phyloP scores from a whole-genome alignment of 2,797 vertebrate species.

The Halcyon chelicuti region DNA sequence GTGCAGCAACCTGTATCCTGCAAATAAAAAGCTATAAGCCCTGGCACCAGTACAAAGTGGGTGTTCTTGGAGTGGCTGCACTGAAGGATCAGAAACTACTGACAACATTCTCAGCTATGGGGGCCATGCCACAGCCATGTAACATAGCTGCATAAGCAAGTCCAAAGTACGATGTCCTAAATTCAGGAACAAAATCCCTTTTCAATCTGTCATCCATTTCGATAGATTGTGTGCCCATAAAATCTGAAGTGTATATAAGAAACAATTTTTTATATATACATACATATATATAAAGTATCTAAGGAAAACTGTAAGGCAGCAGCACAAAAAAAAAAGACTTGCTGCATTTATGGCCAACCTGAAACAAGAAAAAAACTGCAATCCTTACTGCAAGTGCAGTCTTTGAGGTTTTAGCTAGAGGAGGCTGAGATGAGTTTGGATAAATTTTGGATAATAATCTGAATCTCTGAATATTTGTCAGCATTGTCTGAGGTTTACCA shows the following conservation, averaged over 20 bases:
- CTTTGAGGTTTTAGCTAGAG: neutral
- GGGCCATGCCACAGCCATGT: neutral
- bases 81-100: neutral
- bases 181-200: neutral
- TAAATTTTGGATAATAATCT: neutral
- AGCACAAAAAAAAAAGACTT: fast-evolving
- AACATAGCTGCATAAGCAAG: neutral
- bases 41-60: neutral
- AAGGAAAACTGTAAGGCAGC: neutral
- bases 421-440: neutral
- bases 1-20: neutral
- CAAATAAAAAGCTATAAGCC: neutral
- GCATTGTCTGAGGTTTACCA: neutral
- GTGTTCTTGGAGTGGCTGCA: neutral
- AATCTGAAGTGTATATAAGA: neutral
- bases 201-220: neutral
- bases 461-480: neutral
- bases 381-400: neutral
- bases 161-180: neutral
- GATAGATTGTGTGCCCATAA: neutral
- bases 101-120: neutral
- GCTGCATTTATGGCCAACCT: neutral
- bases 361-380: neutral
- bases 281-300: neutral
- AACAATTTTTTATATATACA: neutral